Conservation (phyloP, 2,888 invertebrate species). For the Oxyteleia sp. region DNA sequence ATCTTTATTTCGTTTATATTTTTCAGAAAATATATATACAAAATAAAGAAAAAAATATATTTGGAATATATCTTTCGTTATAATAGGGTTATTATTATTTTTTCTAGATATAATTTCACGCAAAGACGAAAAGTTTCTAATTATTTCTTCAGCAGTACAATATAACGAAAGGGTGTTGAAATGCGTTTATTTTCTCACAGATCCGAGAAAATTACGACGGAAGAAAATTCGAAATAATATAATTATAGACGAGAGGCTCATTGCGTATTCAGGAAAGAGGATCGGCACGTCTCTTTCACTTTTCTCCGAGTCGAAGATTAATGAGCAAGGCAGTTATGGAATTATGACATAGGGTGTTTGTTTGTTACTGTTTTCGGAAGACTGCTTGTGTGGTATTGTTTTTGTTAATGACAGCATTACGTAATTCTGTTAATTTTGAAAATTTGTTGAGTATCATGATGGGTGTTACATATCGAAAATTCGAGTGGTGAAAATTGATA, state of each 20-base stretch:
- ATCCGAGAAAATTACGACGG: conserved; percentile 9
- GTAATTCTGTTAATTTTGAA: too few relatives aligned
- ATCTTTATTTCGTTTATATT: too few relatives aligned
- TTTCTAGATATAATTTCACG: not conserved
- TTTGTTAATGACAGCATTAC: too few relatives aligned
- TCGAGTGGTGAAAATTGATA: too few relatives aligned
- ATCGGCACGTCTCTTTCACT: conserved; percentile 1
- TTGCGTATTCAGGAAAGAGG: not conserved
- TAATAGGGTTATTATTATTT: too few relatives aligned
- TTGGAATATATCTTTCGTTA: too few relatives aligned
- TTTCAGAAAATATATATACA: too few relatives aligned
- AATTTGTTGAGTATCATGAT: too few relatives aligned
- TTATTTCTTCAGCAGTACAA: not conserved
- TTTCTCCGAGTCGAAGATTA: not conserved
- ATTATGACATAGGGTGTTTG: not conserved
- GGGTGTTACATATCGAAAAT: too few relatives aligned
- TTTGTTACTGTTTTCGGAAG: not conserved
- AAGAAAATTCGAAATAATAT: not conserved
- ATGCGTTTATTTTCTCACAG: conserved; percentile 12
- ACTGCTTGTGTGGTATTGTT: not conserved
- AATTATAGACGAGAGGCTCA: not conserved
- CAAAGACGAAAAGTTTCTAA: conserved; percentile 17
- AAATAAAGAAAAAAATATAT: too few relatives aligned
- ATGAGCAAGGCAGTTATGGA: not conserved
- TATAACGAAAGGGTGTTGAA: not conserved